phyloP scores from a whole-genome alignment of 2,797 vertebrate species.

The Cuculus canorus region DNA sequence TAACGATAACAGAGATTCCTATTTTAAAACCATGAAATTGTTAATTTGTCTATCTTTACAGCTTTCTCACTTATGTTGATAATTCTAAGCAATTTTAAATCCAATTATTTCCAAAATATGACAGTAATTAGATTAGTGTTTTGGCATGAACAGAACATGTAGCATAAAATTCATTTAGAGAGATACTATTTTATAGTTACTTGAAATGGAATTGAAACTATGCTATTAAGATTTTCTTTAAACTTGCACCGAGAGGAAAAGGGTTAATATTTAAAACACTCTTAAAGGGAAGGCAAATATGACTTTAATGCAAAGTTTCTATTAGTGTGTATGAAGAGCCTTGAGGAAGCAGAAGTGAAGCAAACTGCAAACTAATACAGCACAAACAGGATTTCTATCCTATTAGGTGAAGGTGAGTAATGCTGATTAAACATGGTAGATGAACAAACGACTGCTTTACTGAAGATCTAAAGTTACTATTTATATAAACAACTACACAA shows the following conservation, averaged over 20 bases:
- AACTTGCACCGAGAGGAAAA: neutral
- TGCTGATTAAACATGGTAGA: neutral
- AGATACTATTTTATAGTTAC: constrained; percentile 11
- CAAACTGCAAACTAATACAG: neutral
- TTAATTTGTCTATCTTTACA: constrained; percentile 81
- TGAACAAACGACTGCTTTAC: neutral
- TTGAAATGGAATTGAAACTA: neutral
- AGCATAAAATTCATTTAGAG: constrained; percentile 30
- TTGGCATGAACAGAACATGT: constrained; percentile 19
- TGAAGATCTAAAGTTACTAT: neutral
- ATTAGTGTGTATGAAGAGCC: neutral
- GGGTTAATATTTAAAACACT: neutral
- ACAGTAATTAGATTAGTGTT: constrained; percentile 64
- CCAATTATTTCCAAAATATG: constrained; percentile 66
- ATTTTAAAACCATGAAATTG: constrained; percentile 78
- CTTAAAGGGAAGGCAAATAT: neutral
- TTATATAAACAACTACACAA: neutral
- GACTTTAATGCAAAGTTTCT: neutral
- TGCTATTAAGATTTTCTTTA: neutral
- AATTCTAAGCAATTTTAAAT: constrained; percentile 77
- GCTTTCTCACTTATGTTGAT: constrained; percentile 77
- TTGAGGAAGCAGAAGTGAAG: neutral
- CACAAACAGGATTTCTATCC: neutral
- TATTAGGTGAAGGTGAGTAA: neutral
- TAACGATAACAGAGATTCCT: constrained; percentile 53